Base-by-base conservation (phyloP, 2,797 vertebrate species). In the Aulostomus chinensis region DNA sequence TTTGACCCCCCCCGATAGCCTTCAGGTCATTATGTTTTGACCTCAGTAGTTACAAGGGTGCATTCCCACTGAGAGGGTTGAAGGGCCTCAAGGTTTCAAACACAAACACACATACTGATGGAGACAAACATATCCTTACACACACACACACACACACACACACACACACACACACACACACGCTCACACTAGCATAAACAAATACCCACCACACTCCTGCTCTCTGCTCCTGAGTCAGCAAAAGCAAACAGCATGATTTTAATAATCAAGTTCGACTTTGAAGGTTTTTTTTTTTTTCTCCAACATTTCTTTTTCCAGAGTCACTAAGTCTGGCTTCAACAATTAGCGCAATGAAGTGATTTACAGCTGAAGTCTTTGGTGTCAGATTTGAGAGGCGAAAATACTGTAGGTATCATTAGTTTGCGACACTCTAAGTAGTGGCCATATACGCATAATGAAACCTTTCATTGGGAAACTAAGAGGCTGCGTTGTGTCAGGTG, bases 341-440 rank as follows among this genome's bases (percentile, higher is more conserved):
- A 89, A 88, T 89, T 84, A 88, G 63, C 33, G 60, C 68, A 76
- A 71, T 29, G 14, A 75, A 80, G 75, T 87, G 87, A 91, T 91
- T 89, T 85, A 91, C 68, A 64, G 41, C 30, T 40, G 14, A 50
- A 78, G 82, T 77, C 81, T 89, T 88, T 83, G 82, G 85, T 88
- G 86, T 88, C 87, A 79, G 73, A 73, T 80, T 68, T 73, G 76
- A 81, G 76, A 59, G 53, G 70, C 80, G 76, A 55, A 79, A 86
- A 86, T 75, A 33, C 29, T 33, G 42, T 7, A 73, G 81, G 81
- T 88, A 76, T 89, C 84, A 89, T 89, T 86, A 88, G 84, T 73
- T 66, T 82, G 65, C 76, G 72, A 80, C 62, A 14, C 78, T 81
- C 79, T 84, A 86, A 88, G 84, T 83, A 64, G 83, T 76, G 81